phyloP scores from a whole-genome alignment of 2,797 vertebrate genomes.

The Manis javanica region DNA sequence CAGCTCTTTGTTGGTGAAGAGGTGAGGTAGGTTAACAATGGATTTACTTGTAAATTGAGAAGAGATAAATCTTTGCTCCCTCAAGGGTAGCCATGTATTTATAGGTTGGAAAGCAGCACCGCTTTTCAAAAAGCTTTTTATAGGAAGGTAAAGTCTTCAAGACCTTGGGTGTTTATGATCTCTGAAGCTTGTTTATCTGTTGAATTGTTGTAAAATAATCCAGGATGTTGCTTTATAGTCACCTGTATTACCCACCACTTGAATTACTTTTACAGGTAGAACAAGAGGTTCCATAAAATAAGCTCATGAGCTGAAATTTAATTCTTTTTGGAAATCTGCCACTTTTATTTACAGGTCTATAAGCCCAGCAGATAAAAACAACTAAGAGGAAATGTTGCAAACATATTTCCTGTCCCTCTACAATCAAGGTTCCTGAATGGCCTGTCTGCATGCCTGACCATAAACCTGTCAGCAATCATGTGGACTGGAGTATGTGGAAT shows the following conservation, averaged over 20 bases:
- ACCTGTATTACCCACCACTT: conserved; percentile 49
- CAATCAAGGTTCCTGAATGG: background rate
- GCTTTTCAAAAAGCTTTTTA: conserved; percentile 70
- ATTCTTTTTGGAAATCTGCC: conserved; percentile 54
- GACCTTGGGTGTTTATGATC: conserved; percentile 76
- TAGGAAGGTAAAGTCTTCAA: conserved; percentile 71
- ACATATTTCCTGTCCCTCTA: conserved; percentile 47
- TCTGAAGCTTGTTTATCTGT: conserved; percentile 66
- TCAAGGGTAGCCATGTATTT: conserved; percentile 71
- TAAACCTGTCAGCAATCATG: conserved; percentile 47
- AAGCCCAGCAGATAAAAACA: conserved; percentile 67
- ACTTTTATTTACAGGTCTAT: conserved; percentile 67
- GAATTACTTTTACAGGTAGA: conserved; percentile 37
- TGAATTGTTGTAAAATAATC: conserved; percentile 75
- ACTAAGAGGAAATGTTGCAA: conserved; percentile 56
- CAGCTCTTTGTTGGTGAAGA: conserved; percentile 70
- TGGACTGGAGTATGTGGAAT: conserved; percentile 43
- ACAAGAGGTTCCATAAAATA: conserved; percentile 56
- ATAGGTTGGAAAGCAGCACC: conserved; percentile 56
- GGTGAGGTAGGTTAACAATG: conserved; percentile 76
- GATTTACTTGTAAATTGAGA: conserved; percentile 78
- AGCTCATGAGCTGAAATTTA: conserved; percentile 62
- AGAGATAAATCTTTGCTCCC: conserved; percentile 75
- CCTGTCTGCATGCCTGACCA: conserved; percentile 9
- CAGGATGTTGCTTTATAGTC: conserved; percentile 70